Evolutionary conservation across 2,113 vertebrate species (phyloP).

Genomic region (Dicrurus megarhynchus): DNA sequence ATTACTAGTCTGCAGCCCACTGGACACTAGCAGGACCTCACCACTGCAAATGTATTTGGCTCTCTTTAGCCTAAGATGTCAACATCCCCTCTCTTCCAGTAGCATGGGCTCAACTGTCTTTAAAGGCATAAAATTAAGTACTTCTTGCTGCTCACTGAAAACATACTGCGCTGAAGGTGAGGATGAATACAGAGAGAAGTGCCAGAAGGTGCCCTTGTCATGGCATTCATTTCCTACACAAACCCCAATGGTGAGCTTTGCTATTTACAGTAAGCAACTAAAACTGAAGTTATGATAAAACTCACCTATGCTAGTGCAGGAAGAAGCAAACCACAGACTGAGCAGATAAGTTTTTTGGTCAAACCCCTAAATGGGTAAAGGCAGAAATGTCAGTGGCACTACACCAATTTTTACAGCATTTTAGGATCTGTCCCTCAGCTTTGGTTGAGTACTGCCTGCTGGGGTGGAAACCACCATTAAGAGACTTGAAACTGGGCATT

Average conservation of each 20-base stretch:
- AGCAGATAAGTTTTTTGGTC: not conserved
- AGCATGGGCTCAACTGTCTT: not conserved
- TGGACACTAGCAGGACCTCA: not conserved
- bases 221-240: accelerated
- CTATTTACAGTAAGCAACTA: not conserved
- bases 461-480: not conserved
- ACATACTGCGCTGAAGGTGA: not conserved
- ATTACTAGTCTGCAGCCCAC: not conserved
- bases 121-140: not conserved
- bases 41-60: not conserved
- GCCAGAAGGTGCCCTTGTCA: not conserved
- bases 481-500: not conserved
- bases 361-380: not conserved
- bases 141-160: not conserved
- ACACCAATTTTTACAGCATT: not conserved
- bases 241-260: not conserved
- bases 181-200: not conserved
- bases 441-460: not conserved
- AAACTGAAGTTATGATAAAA: not conserved
- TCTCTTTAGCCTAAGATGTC: not conserved
- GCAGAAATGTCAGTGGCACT: not conserved
- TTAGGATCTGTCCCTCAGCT: not conserved
- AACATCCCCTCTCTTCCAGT: not conserved
- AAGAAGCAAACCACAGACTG: not conserved
- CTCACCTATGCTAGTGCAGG: not conserved